Base-by-base conservation (phyloP, 1,140 invertebrate genomes). In the Pogonus chalceus region DNA sequence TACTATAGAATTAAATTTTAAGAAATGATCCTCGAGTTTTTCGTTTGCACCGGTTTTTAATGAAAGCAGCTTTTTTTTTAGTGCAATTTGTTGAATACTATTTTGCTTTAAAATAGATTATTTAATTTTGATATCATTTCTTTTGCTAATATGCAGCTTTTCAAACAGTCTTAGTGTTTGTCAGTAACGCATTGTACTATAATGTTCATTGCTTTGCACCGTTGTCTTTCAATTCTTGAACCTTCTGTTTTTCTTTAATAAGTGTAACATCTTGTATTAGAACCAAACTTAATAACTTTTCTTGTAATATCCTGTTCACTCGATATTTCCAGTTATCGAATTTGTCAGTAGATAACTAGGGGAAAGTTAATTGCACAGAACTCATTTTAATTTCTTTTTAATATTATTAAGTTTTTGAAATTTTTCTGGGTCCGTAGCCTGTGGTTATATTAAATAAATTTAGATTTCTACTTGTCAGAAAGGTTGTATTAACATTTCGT, bases 1-100 rank as follows among this genome's bases (percentile, higher is more conserved):
- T 23, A 61, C 56, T 9, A 59, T 39, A 7, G 47, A 52, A 49
- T 59, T 52, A 48, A 57, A 61, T 31, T 51, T 56, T 46, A 56
- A 52, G 43, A 61, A 61, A 57, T 59, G 52, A 51, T 61, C 54
- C 48, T 56, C 54, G 37, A 60, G 20, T 26, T 54, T 59, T 14
- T 49, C 51, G 24, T 51, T 59, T 31, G 9, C 48, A 10, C 21
- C 31, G 24, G 3, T 35, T 51, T 60, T 57, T 50, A 60, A 52
- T 22, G 22, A 51, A 10, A 60, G 16, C 35, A 59, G 51, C 37
- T 59, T 58, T 50, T 52, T 51, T 31, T 51, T 51, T 20, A 59
- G 23, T 2, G 51, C 16, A 57, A 26, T 26, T 55, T 57, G 4
- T 39, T 57, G 23, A 59, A 57, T 21, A 23, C 43, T 43, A 52